Evolutionary conservation across 2,797 vertebrate species (phyloP).

Genomic region (Bradypus variegatus): DNA sequence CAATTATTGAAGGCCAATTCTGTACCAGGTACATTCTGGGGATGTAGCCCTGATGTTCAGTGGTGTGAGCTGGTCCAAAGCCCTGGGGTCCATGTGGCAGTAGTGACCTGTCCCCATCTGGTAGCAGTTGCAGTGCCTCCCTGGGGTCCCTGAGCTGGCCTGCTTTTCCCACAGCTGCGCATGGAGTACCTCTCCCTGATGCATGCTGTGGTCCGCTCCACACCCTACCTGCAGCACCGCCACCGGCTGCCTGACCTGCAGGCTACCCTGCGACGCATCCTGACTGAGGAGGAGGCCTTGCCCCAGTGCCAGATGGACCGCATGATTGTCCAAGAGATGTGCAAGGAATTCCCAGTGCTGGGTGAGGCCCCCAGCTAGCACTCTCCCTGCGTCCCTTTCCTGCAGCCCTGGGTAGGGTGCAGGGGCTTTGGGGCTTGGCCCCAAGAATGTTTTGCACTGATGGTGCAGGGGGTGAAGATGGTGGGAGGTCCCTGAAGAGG

Average conservation of each 20-base stretch:
- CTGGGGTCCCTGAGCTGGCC: neutral
- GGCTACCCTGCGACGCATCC: conserved; percentile 88
- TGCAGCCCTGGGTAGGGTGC: conserved; percentile 27
- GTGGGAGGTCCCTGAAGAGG: conserved; percentile 19
- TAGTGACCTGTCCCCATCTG: neutral
- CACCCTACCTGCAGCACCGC: conserved; percentile 91
- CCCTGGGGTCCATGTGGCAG: neutral
- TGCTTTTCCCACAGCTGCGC: conserved; percentile 79
- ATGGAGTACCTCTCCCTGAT: conserved; percentile 99
- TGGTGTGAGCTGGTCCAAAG: neutral
- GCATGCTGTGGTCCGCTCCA: conserved; percentile 92
- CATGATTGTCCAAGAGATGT: conserved; percentile 92
- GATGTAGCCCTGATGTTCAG: neutral
- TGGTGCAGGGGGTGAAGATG: neutral
- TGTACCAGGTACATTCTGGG: neutral
- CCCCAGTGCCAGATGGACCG: conserved; percentile 96
- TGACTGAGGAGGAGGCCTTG: conserved; percentile 82
- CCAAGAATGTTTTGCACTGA: conserved; percentile 34
- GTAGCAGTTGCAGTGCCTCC: neutral
- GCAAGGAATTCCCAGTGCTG: conserved; percentile 91
- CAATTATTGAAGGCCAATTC: neutral
- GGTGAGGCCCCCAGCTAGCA: conserved; percentile 73
- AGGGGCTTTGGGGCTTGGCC: conserved; percentile 38
- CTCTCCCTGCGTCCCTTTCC: conserved; percentile 7
- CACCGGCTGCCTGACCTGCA: conserved; percentile 91